A percentile compares a stretch with the other conserved stretches of the same genome.
phyloP scores from a whole-genome alignment of 2,888 invertebrate species.

The Linnaemya tessellans region DNA sequence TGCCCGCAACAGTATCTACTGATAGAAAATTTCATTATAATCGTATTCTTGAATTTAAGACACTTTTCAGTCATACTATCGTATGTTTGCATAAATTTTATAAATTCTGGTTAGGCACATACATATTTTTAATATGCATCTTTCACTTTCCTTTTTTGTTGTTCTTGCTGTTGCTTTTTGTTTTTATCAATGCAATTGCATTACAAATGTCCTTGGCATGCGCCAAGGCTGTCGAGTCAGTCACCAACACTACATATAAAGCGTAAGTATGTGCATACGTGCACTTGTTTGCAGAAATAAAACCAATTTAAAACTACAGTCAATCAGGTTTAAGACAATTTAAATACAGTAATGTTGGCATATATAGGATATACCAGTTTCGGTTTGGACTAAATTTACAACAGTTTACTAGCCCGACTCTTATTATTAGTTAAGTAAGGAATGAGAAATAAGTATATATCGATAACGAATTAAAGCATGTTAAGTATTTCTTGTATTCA shows the following conservation, averaged over 20 bases:
- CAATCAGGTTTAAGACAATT: slow-evolving; percentile 35
- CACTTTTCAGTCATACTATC: neutral
- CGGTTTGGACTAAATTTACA: no score
- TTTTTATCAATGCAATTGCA: slow-evolving; percentile 77
- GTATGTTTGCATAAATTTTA: slow-evolving; percentile 31
- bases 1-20: no score
- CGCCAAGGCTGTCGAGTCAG: slow-evolving; percentile 66
- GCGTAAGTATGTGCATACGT: neutral
- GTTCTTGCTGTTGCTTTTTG: slow-evolving; percentile 13
- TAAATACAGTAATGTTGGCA: neutral
- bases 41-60: neutral
- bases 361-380: neutral
- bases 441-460: no score
- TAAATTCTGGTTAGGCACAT: slow-evolving; percentile 9
- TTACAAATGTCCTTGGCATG: slow-evolving; percentile 76
- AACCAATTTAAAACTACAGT: slow-evolving; percentile 27
- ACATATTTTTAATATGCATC: slow-evolving; percentile 10
- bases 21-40: no score
- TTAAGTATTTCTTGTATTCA: no score
- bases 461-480: no score
- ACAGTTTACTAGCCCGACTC: no score
- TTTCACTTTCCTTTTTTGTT: slow-evolving; percentile 43
- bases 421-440: no score
- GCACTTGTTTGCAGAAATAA: slow-evolving; percentile 17
- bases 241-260: slow-evolving; percentile 48